A percentile compares a stretch with the other conserved stretches of the same genome.
Conservation (phyloP, 1,140 invertebrate genomes). For the Eurosta solidaginis region DNA sequence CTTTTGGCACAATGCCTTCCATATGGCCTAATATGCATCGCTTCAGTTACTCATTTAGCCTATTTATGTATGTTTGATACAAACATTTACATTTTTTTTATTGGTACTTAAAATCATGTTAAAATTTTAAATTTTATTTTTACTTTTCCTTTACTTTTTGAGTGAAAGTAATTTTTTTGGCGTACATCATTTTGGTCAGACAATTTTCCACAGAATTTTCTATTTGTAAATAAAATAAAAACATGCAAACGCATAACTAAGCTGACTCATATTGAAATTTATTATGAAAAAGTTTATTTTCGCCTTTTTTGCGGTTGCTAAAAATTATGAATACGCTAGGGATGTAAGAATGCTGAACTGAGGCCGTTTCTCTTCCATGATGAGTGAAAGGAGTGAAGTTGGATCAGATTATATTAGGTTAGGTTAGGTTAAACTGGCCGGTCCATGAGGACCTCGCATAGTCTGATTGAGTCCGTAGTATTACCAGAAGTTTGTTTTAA, state of each 20-base stretch:
- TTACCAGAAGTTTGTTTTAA: too few species aligned
- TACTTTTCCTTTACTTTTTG: not conserved
- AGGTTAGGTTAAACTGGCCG: too few species aligned
- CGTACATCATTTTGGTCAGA: not conserved
- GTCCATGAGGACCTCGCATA: too few species aligned
- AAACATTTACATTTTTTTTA: not conserved
- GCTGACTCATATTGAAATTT: not conserved
- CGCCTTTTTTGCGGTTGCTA: not conserved
- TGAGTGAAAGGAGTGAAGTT: too few species aligned
- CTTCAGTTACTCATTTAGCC: too few species aligned
- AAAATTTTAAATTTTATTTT: not conserved
- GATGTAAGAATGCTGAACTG: too few species aligned
- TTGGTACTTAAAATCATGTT: not conserved
- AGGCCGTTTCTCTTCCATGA: too few species aligned
- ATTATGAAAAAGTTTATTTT: too few species aligned
- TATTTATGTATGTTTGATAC: not conserved
- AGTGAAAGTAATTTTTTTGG: slow-evolving; percentile 6
- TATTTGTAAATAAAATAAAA: not conserved
- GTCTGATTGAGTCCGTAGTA: too few species aligned
- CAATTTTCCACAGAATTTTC: slow-evolving; percentile 20
- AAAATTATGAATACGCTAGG: too few species aligned
- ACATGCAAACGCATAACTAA: not conserved
- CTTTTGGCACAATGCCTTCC: not conserved
- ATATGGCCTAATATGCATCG: too few species aligned
- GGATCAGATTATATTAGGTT: too few species aligned